A percentile compares a stretch with the other conserved stretches of the same genome.
Conservation (phyloP, 37 sponge, comb jelly and placozoan genomes). For the Dysidea cf. avara region DNA sequence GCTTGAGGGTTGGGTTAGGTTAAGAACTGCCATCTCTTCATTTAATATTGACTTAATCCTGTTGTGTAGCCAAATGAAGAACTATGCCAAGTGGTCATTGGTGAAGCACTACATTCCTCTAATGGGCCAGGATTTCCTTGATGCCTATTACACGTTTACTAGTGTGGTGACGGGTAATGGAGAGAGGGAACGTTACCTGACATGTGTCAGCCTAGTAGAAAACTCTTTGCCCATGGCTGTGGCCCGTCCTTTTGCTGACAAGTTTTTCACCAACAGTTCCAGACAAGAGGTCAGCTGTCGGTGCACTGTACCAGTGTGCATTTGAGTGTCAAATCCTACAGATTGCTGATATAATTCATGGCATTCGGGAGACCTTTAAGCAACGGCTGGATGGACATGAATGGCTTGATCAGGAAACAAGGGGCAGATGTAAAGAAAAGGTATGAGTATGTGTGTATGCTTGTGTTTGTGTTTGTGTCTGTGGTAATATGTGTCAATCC, state of each 20-base stretch:
- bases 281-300: constrained; percentile 1
- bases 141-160: constrained; percentile 19
- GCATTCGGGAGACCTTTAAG: constrained; percentile 50
- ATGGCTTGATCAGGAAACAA: constrained; percentile 56
- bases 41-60: too few species aligned
- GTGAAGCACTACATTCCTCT: constrained; percentile 15
- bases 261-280: constrained; percentile 19
- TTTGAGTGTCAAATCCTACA: too few species aligned
- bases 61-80: too few species aligned
- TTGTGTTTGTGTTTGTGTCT: not conserved
- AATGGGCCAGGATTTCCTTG: constrained; percentile 28
- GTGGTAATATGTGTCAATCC: too few species aligned
- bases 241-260: constrained; percentile 29
- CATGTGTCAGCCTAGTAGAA: constrained; percentile 39
- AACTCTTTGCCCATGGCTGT: constrained; percentile 48
- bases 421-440: constrained; percentile 34
- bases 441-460: constrained; percentile 3
- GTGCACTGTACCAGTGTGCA: not conserved
- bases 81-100: constrained; percentile 65
- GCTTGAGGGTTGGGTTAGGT: too few species aligned
- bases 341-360: constrained; percentile 29
- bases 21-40: too few species aligned
- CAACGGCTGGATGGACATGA: constrained; percentile 18
- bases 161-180: constrained; percentile 20
- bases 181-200: constrained; percentile 4